Evolutionary conservation across 2,797 vertebrate species (phyloP).

Genomic region (Gymnothorax javanicus): DNA sequence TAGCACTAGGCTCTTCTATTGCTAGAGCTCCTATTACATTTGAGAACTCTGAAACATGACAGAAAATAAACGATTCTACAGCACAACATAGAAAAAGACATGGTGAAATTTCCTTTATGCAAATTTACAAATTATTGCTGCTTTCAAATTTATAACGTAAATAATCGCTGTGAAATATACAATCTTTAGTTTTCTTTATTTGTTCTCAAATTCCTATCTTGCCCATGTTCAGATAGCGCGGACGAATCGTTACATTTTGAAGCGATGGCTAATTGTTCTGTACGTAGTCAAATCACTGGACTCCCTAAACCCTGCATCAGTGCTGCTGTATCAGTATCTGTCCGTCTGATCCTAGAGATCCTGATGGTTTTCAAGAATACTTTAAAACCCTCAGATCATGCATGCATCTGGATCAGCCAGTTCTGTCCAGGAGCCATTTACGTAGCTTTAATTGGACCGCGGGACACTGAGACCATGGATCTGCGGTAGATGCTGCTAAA

Average conservation of each 20-base stretch:
- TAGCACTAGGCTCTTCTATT: too few relatives aligned
- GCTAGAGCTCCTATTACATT: too few relatives aligned
- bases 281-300: neutral
- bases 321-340: neutral
- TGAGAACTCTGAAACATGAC: too few relatives aligned
- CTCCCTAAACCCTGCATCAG: neutral
- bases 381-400: neutral
- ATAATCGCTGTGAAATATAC: neutral
- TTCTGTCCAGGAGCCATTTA: neutral
- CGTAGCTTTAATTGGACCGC: neutral
- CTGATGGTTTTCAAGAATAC: neutral
- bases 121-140: too few relatives aligned
- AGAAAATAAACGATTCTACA: too few relatives aligned
- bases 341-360: neutral
- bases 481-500: neutral
- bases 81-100: too few relatives aligned
- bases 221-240: neutral
- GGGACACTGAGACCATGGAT: neutral
- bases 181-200: too few relatives aligned
- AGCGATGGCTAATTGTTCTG: neutral
- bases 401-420: neutral
- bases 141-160: neutral
- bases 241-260: neutral
- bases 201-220: too few relatives aligned
- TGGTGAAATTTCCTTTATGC: too few relatives aligned